Base-by-base conservation (phyloP, 2,888 invertebrate genomes). In the Melipona beecheii region DNA sequence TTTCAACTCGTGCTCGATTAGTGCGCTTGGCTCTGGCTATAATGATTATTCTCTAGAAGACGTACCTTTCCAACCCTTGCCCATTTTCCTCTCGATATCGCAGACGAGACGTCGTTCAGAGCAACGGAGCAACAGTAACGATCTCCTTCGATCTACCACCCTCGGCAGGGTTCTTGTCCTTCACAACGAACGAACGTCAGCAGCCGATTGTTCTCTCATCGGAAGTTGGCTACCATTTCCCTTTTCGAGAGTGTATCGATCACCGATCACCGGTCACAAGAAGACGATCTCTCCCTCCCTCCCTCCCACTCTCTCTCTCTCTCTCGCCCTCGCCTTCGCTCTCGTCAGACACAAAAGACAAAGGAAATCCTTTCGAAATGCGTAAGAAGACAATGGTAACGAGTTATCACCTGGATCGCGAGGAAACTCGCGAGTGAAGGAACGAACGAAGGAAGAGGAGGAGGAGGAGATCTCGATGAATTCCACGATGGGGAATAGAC, bases 51-150 rank as follows among this genome's bases (percentile, higher is more conserved):
- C 31, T 31, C 31, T 49, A 17, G 54, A 49, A 21, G 78, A 91
- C 92, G 66, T 93, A 94, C 94, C 93, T 92, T 92, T 91, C 90
- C 91, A 92, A 81, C 90, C 81, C 90, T 94, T 94, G 85, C 92
- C 91, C 94, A 94, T 94, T 64, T 84, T 88, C 49, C 49, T 24
- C 21, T 60, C 24, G 65, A 21, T 50, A 69, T 21, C 2, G 21
- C 2, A 62, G n/a, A 3, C 19, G n/a, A 2, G 4, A 31, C n/a
- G 19, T 56, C 36, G 36, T 58, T 21, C 50, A 15, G 31, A 31
- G 31, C 31, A 50, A 68, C 58, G 15, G 43, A 60, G 43, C 27
- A 54, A 62, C 62, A 11, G 21, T 31, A 4, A 31, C 17, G 58
- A 24, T 60, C 54, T n/a, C 54, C 24, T 31, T 31, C 74, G 60